Base-by-base conservation (phyloP, 2,888 invertebrate genomes). In the Stenolophus ochropezus region DNA sequence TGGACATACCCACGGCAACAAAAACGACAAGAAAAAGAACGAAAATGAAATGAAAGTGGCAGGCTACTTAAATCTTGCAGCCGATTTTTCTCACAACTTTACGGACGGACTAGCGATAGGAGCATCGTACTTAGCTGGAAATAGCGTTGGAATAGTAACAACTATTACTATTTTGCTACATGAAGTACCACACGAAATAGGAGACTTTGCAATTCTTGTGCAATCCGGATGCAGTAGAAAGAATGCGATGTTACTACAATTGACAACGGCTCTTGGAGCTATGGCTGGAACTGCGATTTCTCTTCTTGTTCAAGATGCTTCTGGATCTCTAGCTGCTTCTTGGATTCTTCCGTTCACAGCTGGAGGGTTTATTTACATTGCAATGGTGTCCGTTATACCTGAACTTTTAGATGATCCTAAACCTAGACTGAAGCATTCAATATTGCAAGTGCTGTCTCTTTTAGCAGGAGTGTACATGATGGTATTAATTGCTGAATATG, bases 281-380 rank as follows among this genome's bases (percentile, higher is more conserved):
- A 88, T 99, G 83, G 93, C 96, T 83, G 99, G 99, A 84, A 98
- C 98, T 51, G 91, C 95, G n/a, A 90, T 96, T 84, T 97, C 98
- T 21, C 91, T 99, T 27, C 90, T 95, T 82, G 92, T 96, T 4
- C 95, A 96, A 87, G 97, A 96, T 75, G 91, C 91, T 47, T 91
- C 91, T 87, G 94, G 94, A 82, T 90, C 91, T 74, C 89, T 94
- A 83, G 94, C 96, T 0, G 94, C 95, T 6, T 92, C 94, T 4
- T 97, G 98, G 93, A 96, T 99, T 77, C 90, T 99, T 81, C 99
- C 99, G 11, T 99, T 99, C 86, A 99, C 98, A 21, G 98, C 98
- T 56, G 98, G 97, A 84, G 98, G 99, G n/a, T 99, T 99, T 88
- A 99, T 99, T 88, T 99, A 99, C 89, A 99, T 99, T 86, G 99